Conservation (phyloP, 35 echinoderm and acorn worm genomes). For the Lytechinus pictus region DNA sequence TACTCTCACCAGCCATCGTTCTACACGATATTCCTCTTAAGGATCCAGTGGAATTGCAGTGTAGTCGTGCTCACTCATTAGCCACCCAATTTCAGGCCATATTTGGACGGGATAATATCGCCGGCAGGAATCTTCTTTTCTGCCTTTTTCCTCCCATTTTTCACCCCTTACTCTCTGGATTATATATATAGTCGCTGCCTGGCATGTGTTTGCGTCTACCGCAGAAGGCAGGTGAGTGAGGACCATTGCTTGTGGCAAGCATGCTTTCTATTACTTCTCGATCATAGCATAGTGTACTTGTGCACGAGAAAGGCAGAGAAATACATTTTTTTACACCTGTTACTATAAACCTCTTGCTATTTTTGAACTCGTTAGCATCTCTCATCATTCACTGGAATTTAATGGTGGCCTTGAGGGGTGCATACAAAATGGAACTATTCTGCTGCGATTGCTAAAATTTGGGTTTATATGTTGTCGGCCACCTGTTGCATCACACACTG, state of each 20-base stretch:
- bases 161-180: neutral
- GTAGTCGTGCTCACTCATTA: slow-evolving; percentile 18
- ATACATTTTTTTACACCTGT: neutral
- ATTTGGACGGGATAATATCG: neutral
- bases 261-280: neutral
- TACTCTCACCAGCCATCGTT: neutral
- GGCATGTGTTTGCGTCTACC: neutral
- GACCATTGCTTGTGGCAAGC: neutral
- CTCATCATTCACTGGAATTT: neutral
- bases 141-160: neutral
- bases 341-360: neutral
- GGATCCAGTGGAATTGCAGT: neutral
- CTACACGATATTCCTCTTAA: neutral
- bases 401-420: neutral
- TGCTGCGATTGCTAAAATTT: neutral
- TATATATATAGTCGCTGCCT: neutral
- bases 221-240: neutral
- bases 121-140: neutral
- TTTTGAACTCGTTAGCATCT: neutral
- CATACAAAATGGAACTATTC: neutral
- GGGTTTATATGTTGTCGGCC: neutral
- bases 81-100: neutral
- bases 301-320: neutral
- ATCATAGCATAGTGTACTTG: neutral
- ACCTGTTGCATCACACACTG: neutral